A percentile compares a stretch with the other conserved stretches of the same genome.
Evolutionary conservation across 2,888 invertebrate genomes (phyloP).

Genomic region (Cerceris ruficornis): DNA sequence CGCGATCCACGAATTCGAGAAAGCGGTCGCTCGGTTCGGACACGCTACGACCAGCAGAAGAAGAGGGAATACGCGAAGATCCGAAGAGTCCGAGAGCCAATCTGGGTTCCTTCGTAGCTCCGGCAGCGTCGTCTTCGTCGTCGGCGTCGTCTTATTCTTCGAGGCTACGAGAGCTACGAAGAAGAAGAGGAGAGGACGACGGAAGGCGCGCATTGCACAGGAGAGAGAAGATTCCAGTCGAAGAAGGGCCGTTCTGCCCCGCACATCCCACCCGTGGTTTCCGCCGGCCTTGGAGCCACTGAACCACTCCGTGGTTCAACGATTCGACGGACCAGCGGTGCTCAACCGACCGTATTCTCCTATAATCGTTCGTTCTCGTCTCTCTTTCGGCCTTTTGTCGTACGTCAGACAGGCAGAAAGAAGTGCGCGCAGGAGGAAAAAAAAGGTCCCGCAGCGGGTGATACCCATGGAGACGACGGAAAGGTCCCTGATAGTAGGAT

Average conservation of each 20-base stretch:
- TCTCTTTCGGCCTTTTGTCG: neutral
- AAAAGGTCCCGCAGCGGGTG: conserved; percentile 14
- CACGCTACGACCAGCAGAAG: conserved; percentile 1
- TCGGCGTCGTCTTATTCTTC: conserved; percentile 45
- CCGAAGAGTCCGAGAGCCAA: conserved; percentile 51
- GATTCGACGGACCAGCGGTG: conserved; percentile 80
- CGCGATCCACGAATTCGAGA: conserved; percentile 35
- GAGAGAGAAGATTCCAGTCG: conserved; percentile 67
- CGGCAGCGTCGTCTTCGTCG: conserved; percentile 30
- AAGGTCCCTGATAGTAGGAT: conserved; percentile 54
- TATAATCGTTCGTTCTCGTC: neutral
- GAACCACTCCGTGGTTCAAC: conserved; percentile 82
- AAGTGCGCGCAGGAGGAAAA: neutral
- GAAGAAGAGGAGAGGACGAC: conserved; percentile 51
- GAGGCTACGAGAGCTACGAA: conserved; percentile 47
- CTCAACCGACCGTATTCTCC: conserved; percentile 70
- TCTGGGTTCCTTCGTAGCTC: conserved; percentile 31
- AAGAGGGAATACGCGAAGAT: conserved; percentile 26
- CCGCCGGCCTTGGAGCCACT: conserved; percentile 82
- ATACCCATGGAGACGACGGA: conserved; percentile 32
- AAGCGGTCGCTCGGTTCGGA: conserved; percentile 18
- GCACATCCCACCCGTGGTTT: conserved; percentile 80
- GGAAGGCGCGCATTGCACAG: conserved; percentile 64
- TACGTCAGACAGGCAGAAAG: neutral
- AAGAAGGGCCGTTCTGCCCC: conserved; percentile 71